These are phyloP conservation scores for Pachymerium ferrugineum DNA, from an alignment of 2,888 invertebrate genomes.

Conservation along the genomic window DNA sequence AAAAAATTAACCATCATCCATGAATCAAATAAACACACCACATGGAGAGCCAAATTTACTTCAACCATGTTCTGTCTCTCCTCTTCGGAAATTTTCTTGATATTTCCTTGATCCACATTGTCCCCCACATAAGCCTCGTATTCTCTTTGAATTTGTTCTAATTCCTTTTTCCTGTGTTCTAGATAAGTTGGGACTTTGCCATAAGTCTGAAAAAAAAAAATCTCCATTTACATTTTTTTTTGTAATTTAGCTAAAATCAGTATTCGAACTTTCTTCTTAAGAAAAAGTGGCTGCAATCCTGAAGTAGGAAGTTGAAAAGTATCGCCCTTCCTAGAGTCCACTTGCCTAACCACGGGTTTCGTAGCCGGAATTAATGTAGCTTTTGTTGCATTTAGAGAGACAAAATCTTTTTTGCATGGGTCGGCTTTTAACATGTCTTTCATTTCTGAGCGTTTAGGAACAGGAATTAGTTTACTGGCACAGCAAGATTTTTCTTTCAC, in stretches of 20 bases:
- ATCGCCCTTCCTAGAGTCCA: too few relatives aligned
- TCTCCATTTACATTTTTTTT: too few relatives aligned
- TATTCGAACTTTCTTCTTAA: slow-evolving; percentile 31
- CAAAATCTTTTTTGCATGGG: slow-evolving; percentile 25
- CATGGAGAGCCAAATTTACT: too few relatives aligned
- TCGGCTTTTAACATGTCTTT: too few relatives aligned
- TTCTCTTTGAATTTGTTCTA: slow-evolving; percentile 46
- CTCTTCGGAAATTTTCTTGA: slow-evolving; percentile 46
- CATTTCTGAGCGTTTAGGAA: too few relatives aligned
- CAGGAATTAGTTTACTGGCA: too few relatives aligned
- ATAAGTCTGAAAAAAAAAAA: too few relatives aligned
- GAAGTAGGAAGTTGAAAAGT: neutral
- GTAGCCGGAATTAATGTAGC: neutral
- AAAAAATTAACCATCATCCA: too few relatives aligned
- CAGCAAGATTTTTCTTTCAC: too few relatives aligned
- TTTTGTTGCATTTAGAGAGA: slow-evolving; percentile 11
- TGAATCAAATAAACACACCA: too few relatives aligned
- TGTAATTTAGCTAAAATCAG: too few relatives aligned
- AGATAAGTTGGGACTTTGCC: slow-evolving; percentile 65
- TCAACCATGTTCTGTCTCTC: slow-evolving; percentile 50
- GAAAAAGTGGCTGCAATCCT: slow-evolving; percentile 23
- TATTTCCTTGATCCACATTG: slow-evolving; percentile 11
- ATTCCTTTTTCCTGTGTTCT: slow-evolving; percentile 50
- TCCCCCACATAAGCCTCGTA: slow-evolving; percentile 42
- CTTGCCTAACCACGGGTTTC: neutral